These are phyloP conservation scores for Hemistola chrysoprasaria DNA, from an alignment of 2,888 invertebrate genomes.

Conservation along the genomic window DNA sequence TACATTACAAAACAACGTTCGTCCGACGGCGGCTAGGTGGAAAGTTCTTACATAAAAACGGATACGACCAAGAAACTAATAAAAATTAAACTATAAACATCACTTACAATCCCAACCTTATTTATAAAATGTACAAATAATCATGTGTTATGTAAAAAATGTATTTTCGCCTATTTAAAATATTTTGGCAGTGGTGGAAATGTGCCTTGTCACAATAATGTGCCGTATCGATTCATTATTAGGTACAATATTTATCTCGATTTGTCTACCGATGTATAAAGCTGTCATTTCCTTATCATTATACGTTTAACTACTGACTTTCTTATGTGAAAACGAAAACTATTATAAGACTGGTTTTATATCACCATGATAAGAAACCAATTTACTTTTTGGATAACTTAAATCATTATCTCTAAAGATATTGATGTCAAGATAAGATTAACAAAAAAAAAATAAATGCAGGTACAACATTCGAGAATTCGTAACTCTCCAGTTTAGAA, in stretches of 20 bases:
- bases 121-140: constrained; percentile 73
- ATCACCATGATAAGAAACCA: constrained; percentile 62
- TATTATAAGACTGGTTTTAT: constrained; percentile 60
- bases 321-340: constrained; percentile 66
- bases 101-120: constrained; percentile 77
- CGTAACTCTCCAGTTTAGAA: constrained; percentile 77
- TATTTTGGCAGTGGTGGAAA: constrained; percentile 81
- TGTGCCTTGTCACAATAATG: constrained; percentile 80
- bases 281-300: constrained; percentile 74
- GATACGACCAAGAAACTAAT: constrained; percentile 73
- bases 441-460: constrained; percentile 80
- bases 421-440: constrained; percentile 77
- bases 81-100: constrained; percentile 78
- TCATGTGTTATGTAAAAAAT: constrained; percentile 54
- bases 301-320: constrained; percentile 76
- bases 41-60: constrained; percentile 52
- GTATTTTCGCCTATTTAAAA: constrained; percentile 57
- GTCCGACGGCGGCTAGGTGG: constrained; percentile 57
- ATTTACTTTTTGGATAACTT: constrained; percentile 68
- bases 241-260: constrained; percentile 49
- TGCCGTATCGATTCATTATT: constrained; percentile 51
- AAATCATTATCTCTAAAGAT: constrained; percentile 67
- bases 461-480: constrained; percentile 83
- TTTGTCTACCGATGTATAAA: constrained; percentile 72
- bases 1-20: constrained; percentile 36